phyloP scores from a whole-genome alignment of 2,888 invertebrate species.

The Ichneumon xanthorius region DNA sequence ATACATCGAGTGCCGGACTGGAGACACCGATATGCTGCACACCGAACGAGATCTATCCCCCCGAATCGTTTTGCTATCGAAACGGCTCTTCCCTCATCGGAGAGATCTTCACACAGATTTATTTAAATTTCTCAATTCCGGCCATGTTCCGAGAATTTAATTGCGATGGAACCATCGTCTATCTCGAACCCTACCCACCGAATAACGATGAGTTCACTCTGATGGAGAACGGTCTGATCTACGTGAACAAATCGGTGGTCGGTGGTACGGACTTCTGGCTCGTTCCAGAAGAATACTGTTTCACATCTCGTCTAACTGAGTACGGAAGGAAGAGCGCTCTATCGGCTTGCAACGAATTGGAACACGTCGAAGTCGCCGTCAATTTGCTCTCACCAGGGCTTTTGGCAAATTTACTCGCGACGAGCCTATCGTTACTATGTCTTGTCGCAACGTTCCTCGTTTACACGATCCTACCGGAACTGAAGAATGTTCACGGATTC shows the following conservation, averaged over 20 bases:
- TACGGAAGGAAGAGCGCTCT: not conserved
- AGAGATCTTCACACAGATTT: not conserved
- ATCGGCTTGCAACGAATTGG: not conserved
- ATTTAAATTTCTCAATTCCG: not conserved
- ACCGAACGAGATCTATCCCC: not conserved
- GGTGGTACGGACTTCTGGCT: not conserved
- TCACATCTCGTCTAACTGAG: not conserved
- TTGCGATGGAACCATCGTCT: too few relatives aligned
- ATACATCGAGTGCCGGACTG: too few relatives aligned
- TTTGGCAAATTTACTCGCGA: not conserved
- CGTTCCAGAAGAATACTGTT: not conserved
- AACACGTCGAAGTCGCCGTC: not conserved
- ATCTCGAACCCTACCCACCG: too few relatives aligned
- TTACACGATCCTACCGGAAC: not conserved
- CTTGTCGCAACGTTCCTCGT: not conserved
- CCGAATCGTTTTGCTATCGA: not conserved
- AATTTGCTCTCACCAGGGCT: not conserved
- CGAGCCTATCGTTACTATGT: not conserved
- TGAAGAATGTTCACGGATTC: not conserved
- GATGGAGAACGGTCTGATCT: too few relatives aligned
- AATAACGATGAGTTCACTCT: too few relatives aligned
- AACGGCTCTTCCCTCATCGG: not conserved
- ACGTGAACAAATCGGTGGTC: too few relatives aligned
- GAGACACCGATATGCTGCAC: too few relatives aligned
- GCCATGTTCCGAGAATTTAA: not conserved